Percentiles rank a stretch among this genome's conserved stretches.
These are phyloP conservation scores for Synaphobranchus kaupii DNA, from an alignment of 2,797 vertebrate species.

Conservation along the genomic window DNA sequence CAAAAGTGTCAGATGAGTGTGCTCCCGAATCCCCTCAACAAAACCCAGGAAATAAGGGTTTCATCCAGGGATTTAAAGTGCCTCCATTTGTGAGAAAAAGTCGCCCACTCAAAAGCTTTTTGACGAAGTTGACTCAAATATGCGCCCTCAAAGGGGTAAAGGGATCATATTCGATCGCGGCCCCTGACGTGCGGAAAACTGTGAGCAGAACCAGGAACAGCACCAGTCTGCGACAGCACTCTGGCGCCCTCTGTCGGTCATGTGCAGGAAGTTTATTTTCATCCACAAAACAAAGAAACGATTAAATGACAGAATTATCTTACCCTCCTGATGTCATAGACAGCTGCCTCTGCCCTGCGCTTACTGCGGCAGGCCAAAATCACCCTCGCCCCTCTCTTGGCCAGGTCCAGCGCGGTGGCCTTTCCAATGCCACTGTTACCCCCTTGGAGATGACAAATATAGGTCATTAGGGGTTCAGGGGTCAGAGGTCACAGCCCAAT, in stretches of 20 bases:
- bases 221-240: not conserved
- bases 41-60: no score
- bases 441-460: not conserved
- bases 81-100: no score
- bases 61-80: no score
- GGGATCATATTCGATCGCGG: no score
- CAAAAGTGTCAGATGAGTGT: no score
- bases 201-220: not conserved
- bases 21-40: no score
- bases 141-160: no score
- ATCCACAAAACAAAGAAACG: not conserved
- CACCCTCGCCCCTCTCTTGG: slow-evolving; percentile 71
- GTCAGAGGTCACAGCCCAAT: not conserved
- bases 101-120: no score
- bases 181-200: not conserved
- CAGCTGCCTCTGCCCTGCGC: slow-evolving; percentile 63
- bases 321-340: slow-evolving; percentile 70
- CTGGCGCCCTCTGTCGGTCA: not conserved
- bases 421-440: slow-evolving; percentile 71
- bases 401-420: slow-evolving; percentile 71
- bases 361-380: slow-evolving; percentile 67
- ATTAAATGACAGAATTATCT: not conserved
- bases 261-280: not conserved
- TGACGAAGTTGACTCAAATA: no score
- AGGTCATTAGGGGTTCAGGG: not conserved